Percentiles rank a stretch among this genome's conserved stretches.
These are phyloP conservation scores for Agonopterix subpropinquella DNA, from an alignment of 2,888 invertebrate species.

Conservation along the genomic window DNA sequence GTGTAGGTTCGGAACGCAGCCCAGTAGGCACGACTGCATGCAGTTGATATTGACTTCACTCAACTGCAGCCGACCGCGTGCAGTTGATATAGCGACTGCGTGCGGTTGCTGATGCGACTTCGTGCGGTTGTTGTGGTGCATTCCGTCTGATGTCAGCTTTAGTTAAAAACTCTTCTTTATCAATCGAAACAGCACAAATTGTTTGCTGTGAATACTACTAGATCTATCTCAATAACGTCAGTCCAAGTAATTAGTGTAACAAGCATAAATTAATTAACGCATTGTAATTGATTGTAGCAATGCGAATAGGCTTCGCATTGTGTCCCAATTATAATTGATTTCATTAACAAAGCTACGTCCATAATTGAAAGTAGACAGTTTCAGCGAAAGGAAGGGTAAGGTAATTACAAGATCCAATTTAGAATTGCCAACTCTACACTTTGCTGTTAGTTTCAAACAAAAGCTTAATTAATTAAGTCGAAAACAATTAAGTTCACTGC, in stretches of 20 bases:
- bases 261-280: constrained; percentile 44
- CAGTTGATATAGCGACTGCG: no score
- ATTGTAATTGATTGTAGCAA: constrained; percentile 39
- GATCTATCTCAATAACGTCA: constrained; percentile 1
- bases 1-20: no score
- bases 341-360: constrained; percentile 68
- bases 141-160: no score
- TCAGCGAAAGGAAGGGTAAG: constrained; percentile 68
- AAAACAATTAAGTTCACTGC: constrained; percentile 75
- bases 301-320: constrained; percentile 50
- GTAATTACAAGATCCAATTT: constrained; percentile 77
- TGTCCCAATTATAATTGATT: constrained; percentile 70
- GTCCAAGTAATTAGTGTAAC: constrained; percentile 20
- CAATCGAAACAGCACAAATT: no score
- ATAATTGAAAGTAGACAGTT: constrained; percentile 74
- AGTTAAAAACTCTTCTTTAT: no score
- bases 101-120: no score
- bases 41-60: no score
- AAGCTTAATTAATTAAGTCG: constrained; percentile 76
- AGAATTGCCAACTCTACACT: constrained; percentile 76
- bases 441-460: constrained; percentile 76
- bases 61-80: no score
- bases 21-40: no score
- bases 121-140: no score
- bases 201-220: background rate